phyloP scores from a whole-genome alignment of 2,113 vertebrate species.

The Tringa solitaria region DNA sequence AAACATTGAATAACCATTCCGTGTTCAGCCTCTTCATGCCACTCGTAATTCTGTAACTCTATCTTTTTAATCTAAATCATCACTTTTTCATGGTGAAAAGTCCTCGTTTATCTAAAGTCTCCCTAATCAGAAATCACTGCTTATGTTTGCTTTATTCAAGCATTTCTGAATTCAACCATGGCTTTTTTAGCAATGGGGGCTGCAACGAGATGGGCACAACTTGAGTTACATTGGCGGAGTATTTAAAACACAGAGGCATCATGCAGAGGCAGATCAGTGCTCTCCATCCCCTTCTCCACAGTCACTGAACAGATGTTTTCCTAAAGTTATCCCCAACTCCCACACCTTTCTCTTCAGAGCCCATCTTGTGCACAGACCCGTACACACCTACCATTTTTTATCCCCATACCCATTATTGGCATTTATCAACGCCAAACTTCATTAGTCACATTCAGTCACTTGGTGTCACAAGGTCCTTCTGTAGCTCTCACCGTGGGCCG shows the following conservation, averaged over 20 bases:
- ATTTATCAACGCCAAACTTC: not conserved
- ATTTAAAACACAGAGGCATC: not conserved
- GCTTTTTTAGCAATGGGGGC: accelerated
- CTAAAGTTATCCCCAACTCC: not conserved
- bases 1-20: not conserved
- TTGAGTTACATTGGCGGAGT: accelerated
- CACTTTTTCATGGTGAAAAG: not conserved
- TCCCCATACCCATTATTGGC: not conserved
- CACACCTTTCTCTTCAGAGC: not conserved
- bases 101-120: not conserved
- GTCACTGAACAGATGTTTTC: not conserved
- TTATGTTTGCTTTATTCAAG: not conserved
- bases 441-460: not conserved
- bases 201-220: not conserved
- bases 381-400: not conserved
- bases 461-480: not conserved
- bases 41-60: not conserved
- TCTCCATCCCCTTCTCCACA: not conserved
- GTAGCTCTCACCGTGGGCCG: not conserved
- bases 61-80: not conserved
- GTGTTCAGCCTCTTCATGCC: not conserved
- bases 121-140: not conserved
- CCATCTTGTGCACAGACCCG: not conserved
- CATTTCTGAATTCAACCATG: not conserved
- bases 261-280: not conserved